Base-by-base conservation (phyloP, 2,888 invertebrate genomes). In the Rotaria magnacalcarata region DNA sequence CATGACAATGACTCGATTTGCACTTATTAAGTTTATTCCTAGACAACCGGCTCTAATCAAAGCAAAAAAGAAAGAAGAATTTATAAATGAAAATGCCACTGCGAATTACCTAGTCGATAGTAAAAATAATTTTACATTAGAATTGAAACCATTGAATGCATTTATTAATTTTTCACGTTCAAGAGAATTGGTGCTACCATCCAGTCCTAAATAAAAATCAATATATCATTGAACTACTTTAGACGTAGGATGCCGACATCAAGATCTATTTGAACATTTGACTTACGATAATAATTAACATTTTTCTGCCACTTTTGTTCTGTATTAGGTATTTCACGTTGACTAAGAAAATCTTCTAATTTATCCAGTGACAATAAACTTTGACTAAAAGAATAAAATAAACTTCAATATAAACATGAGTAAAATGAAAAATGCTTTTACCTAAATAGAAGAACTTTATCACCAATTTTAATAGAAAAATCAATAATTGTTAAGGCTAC, bases 21-120 rank as follows among this genome's bases (percentile, higher is more conserved):
- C 99, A 27, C 97, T 97, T 41, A 97, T 95, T 88, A 99, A 93
- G 92, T 99, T 99, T 88, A 99, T 97, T 16, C 99, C 99, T 56
- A 97, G 92, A 24, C 96, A 97, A 2, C 97, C 97, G 60, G 97
- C 97, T 88, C 96, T 93, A 88, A 21, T 88, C 87, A 34, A 84
- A 85, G 50, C 85, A 80, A 43, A 11, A 52, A 11, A 34, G 6
- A 8, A 41, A 14, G 14, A 34, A 41, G 14, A 34, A 34, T 34
- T 27, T 34, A 84, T 50, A n/a, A 87, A 21, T 56, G 54, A 56
- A 21, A n/a, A 75, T 21, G 24, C 0, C 7, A 27, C 11, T 54
- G 21, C 14, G 14, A n/a, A 27, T 47, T 87, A 91, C 91, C 91
- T 90, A 0, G 99, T 99, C 0, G 97, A 98, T 74, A 99, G 96